Conservation (phyloP, 2,888 invertebrate genomes). For the Tetropium fuscum region DNA sequence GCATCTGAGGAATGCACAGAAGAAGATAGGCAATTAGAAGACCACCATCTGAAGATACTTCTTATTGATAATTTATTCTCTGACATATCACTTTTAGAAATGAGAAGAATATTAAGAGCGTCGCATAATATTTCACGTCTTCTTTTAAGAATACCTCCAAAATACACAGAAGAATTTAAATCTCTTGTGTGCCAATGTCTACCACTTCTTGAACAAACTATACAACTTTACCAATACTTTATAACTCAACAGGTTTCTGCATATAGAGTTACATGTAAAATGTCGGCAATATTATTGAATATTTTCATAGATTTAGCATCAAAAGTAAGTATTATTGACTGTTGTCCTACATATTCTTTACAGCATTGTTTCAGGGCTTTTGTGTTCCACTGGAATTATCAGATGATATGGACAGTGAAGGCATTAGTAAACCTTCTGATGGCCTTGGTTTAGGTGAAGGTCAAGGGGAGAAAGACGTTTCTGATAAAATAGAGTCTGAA, state of each 20-base stretch:
- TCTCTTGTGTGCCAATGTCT: constrained; percentile 58
- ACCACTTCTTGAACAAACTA: constrained; percentile 84
- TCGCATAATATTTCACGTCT: constrained; percentile 61
- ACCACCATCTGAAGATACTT: constrained; percentile 76
- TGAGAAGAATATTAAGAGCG: constrained; percentile 63
- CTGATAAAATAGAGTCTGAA: constrained; percentile 88
- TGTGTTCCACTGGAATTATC: constrained; percentile 90
- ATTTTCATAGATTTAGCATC: constrained; percentile 86
- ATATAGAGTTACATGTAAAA: constrained; percentile 84
- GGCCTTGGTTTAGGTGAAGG: constrained; percentile 95
- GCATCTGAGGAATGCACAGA: constrained; percentile 57
- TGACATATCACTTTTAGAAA: constrained; percentile 73
- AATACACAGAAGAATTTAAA: constrained; percentile 50
- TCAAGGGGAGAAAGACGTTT: constrained; percentile 94
- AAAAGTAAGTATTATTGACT: constrained; percentile 73
- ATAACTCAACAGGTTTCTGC: constrained; percentile 82
- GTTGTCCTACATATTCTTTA: too few relatives aligned
- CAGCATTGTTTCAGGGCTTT: constrained; percentile 76
- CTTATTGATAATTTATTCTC: constrained; percentile 73
- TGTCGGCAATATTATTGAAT: constrained; percentile 83
- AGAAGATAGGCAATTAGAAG: constrained; percentile 68
- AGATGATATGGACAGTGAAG: constrained; percentile 74
- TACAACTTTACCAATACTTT: constrained; percentile 81
- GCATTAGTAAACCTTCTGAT: constrained; percentile 67
- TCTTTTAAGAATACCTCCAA: constrained; percentile 64